Evolutionary conservation across 2,113 vertebrate genomes (phyloP), one percentile per base, ranked within the genome.

Genomic region (Xyrauchen texanus): DNA sequence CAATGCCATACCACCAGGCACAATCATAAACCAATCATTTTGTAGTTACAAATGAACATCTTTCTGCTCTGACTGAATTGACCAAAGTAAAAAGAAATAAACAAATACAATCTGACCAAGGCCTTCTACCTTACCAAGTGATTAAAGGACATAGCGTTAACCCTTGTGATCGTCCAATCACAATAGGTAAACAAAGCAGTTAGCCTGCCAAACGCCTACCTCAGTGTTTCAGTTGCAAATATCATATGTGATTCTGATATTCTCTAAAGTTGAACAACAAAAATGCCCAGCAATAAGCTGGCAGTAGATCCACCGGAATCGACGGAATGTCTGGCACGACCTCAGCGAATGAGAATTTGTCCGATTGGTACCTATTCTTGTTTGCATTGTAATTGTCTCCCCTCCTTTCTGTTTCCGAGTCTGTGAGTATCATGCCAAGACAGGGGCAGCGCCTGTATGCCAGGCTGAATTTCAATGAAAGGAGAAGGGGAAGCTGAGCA

Each of bases 391-490:
- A 71, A 64, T 78, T 82, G 71, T 77, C 74, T 82, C 77, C 79
- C 64, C 21, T 80, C 85, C 81, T 83, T 84, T 84, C 78, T 87
- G 82, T 83, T 67, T 51, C 70, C 42, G 52, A 46, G 57, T 83
- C 79, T 82, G 86, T 85, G 77, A 89, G 88, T 85, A 85, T 86
- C 81, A 86, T 92, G 90, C 90, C 91, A 92, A 91, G 89, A 90
- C 81, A 88, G 89, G 91, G 91, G 88, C 90, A 90, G 90, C 85
- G 87, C 89, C 89, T 90, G 88, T 89, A 83, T 91, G 90, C 90
- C 89, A 89, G 90, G 90, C 91, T 88, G 91, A 92, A 93, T 92
- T 91, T 92, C 86, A 93, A 91, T 92, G 88, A 92, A 90, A 83
- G 85, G 86, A 85, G 85, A 87, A 89, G 89, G 87, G 89, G 90